These are phyloP conservation scores for Drosophila cognata DNA, from an alignment of 2,888 invertebrate genomes.

Conservation along the genomic window DNA sequence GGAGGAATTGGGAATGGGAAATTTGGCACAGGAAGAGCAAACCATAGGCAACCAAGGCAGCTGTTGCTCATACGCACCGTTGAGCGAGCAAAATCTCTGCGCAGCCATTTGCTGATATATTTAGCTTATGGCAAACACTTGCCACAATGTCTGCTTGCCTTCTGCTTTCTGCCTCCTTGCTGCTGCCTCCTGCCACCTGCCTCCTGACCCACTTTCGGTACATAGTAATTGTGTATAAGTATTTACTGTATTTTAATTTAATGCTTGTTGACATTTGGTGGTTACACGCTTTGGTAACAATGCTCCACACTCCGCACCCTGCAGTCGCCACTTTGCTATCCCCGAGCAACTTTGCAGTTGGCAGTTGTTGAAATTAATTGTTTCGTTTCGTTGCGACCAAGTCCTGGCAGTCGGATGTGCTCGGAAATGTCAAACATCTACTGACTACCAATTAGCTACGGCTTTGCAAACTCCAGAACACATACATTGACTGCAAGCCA, in stretches of 20 bases:
- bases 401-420: constrained; percentile 15
- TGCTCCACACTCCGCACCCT: constrained; percentile 9
- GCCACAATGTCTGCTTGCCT: neutral
- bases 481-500: constrained; percentile 5
- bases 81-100: constrained; percentile 10
- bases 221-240: constrained; percentile 18
- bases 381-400: constrained; percentile 43
- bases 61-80: constrained; percentile 43
- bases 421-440: constrained; percentile 27
- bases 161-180: neutral
- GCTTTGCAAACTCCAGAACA: constrained; percentile 13
- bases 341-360: constrained; percentile 36
- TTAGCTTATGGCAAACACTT: constrained; percentile 39
- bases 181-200: neutral
- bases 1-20: neutral
- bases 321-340: neutral
- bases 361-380: constrained; percentile 57
- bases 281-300: constrained; percentile 50
- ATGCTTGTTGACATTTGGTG: constrained; percentile 68
- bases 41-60: constrained; percentile 38
- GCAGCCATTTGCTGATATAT: constrained; percentile 30
- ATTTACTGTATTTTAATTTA: constrained; percentile 68
- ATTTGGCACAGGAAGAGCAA: constrained; percentile 8
- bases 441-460: constrained; percentile 39
- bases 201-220: constrained; percentile 8